Base-by-base conservation (phyloP, 2,888 invertebrate genomes). In the Branchellion lobata region DNA sequence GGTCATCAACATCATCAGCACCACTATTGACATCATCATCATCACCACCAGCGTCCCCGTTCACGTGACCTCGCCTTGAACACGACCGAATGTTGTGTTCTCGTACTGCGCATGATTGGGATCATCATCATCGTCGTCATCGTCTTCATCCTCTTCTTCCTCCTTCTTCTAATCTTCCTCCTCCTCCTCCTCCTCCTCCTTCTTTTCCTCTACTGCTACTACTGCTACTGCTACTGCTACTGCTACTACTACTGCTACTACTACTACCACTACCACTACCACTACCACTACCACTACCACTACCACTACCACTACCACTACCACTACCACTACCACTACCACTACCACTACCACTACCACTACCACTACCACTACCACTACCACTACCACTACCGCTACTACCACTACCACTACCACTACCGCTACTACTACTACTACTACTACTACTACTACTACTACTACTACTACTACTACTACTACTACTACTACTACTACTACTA, bases 301-400 rank as follows among this genome's bases (percentile, higher is more conserved):
- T 14, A 51, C 21, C 51, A 21, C 14, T 21, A 51, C 14, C 21
- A 51, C 14, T 21, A 51, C 14, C 21, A 51, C 21, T 51, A 18
- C 51, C 21, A 18, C 14, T 51, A 18, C 21, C 51, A 18, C n/a
- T n/a, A n/a, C n/a, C n/a, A n/a, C n/a, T n/a, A 77, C n/a, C 61
- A 77, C 51, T 77, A 61, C 51, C 61, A 61, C 51, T 77, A 77
- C 51, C 40, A 77, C 51, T 77, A 77, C 51, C 61, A 77, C 51
- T 77, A 77, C 51, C 61, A 61, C 51, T 77, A 61, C 51, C 61
- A 61, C 51, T 77, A 77, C 51, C 61, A 61, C 51, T 77, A 77
- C 51, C 61, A 61, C 51, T 77, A 77, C 51, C 61, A 61, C 51
- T 77, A 77, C 51, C 61, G 31, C 51, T 77, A 77, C 51, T 77